Evolutionary conservation across 92 coral and sea anemone species (phyloP), one percentile per base, ranked within the genome.

Genomic region (Porites evermanni): DNA sequence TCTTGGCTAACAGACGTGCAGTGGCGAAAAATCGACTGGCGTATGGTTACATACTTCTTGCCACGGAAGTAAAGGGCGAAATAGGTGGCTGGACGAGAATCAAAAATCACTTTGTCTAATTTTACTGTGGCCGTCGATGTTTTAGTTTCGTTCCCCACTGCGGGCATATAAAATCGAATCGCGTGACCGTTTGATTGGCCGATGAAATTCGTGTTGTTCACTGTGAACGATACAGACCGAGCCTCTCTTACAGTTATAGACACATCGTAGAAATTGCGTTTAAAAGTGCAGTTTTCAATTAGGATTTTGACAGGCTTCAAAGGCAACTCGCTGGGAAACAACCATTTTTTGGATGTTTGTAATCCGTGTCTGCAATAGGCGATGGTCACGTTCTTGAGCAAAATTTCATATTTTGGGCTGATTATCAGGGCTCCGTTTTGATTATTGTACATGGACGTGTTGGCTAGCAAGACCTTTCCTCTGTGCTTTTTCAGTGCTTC

Each of bases 81-180:
- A 53, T 64, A 63, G 26, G 65, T 83, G 80, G 87, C 64, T 3
- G 87, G 87, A 3, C 87, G 80, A 20, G 87, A 51, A 68, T 83
- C 13, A 52, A 83, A 83, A 52, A 53, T 63, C 3, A 83, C 87
- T 16, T n/a, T 73, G 80, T 72, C 80, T 20, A 83, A n/a, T 24
- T 65, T 59, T 10, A 83, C 53, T 5, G 44, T 14, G 51, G 80
- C 87, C 4, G 53, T 73, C 8, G 87, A 72, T 18, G 24, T 5
- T 2, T 44, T 54, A 12, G 19, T 72, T 53, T 2, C 13, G 59
- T 54, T 54, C 20, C 56, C 70, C 77, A 70, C 18, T n/a, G 77
- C 2, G 12, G 77, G 77, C 8, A 74, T 26, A 10, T 14, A 23
- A 24, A 83, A 51, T 19, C 80, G 80, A 63, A 83, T 67, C 7